Conservation (phyloP, 2,113 vertebrate species). For the Callipepla squamata region DNA sequence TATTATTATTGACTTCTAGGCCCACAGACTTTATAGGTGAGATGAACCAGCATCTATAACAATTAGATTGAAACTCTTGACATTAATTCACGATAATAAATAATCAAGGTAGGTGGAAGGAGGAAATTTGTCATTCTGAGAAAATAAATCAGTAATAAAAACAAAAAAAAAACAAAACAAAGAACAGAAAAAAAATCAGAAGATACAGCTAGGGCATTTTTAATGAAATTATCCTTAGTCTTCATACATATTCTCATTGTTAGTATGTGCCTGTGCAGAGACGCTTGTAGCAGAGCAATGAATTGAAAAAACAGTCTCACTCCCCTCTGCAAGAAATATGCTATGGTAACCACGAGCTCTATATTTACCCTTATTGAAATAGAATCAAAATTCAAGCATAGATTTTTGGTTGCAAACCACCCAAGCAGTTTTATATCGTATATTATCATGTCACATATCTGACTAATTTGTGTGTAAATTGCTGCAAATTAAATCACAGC, state of each 20-base stretch:
- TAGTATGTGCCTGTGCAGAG: background rate
- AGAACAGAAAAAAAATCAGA: background rate
- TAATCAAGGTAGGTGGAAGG: background rate
- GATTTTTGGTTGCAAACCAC: background rate
- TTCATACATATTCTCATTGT: background rate
- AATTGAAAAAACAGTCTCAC: background rate
- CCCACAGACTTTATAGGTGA: background rate
- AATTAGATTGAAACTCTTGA: background rate
- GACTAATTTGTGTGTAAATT: background rate
- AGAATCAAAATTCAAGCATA: background rate
- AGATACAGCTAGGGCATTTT: background rate
- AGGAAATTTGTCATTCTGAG: background rate
- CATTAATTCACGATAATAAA: background rate
- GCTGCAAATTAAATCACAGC: background rate
- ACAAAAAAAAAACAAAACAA: no score
- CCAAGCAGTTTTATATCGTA: background rate
- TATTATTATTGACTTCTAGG: background rate
- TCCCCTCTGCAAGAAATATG: background rate
- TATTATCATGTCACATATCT: background rate
- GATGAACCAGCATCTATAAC: background rate
- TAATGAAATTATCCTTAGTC: background rate
- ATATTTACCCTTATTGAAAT: background rate
- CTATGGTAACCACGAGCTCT: background rate
- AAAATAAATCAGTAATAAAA: background rate
- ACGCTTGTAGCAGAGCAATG: rapidly evolving